Evolutionary conservation across 1,140 invertebrate species (phyloP).

Genomic region (Asobara japonica): DNA sequence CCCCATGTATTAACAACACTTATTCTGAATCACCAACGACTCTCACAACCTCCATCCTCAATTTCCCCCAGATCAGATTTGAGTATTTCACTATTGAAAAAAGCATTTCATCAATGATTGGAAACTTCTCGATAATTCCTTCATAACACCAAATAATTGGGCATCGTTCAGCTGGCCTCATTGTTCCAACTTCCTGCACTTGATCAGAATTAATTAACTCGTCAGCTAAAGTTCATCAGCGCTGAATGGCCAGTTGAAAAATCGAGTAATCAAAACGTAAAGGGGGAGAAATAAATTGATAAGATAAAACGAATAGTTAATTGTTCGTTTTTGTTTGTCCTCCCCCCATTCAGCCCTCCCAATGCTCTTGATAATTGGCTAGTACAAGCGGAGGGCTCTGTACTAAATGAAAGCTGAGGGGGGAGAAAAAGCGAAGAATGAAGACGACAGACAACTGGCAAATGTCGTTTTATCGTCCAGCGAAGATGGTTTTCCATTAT

Average conservation of each 20-base stretch:
- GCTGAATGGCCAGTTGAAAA: neutral
- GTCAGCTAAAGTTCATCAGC: neutral
- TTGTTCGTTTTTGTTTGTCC: conserved; percentile 16
- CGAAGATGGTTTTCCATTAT: conserved; percentile 3
- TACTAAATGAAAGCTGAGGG: conserved; percentile 17
- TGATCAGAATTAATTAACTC: neutral
- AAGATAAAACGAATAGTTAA: conserved; percentile 16
- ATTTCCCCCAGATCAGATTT: neutral
- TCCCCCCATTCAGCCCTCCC: neutral
- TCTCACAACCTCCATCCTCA: neutral
- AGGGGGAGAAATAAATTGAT: neutral
- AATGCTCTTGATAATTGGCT: conserved; percentile 10
- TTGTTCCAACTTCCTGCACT: neutral
- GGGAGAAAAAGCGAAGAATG: conserved; percentile 13
- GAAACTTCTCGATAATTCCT: neutral
- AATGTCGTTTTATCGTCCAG: neutral
- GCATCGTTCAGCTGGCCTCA: neutral
- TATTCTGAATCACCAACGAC: neutral
- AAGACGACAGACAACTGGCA: conserved; percentile 13
- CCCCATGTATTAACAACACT: too few relatives aligned
- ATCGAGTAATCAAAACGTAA: neutral
- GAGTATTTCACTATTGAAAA: neutral
- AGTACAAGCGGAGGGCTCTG: conserved; percentile 20
- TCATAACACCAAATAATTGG: neutral
- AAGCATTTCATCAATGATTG: neutral